Evolutionary conservation across 2,113 vertebrate genomes (phyloP).

Genomic region (Oxyruncus cristatus): DNA sequence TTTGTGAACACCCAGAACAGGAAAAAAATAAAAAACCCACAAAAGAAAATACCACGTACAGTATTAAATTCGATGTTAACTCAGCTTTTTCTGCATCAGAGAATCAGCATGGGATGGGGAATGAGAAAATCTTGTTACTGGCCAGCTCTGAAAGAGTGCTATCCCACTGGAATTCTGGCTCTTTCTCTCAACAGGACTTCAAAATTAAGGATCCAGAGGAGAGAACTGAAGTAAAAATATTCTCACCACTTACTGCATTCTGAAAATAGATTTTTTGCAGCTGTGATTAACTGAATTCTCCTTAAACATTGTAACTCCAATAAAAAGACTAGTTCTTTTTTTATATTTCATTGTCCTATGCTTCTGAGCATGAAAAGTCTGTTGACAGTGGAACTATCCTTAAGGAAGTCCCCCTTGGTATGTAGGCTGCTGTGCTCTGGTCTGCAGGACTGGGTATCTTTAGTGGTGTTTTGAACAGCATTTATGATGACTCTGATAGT

Average conservation of each 20-base stretch:
- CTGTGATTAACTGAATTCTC: not conserved
- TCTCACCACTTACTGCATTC: not conserved
- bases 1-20: constrained; percentile 65
- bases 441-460: constrained; percentile 20
- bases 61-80: not conserved
- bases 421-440: not conserved
- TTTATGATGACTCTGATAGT: constrained; percentile 64
- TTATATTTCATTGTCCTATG: not conserved
- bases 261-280: not conserved
- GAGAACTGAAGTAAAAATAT: not conserved
- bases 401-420: not conserved
- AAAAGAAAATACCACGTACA: constrained; percentile 47
- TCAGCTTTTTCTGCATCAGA: not conserved
- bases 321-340: not conserved
- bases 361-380: not conserved
- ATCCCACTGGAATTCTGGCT: not conserved
- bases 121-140: not conserved
- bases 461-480: constrained; percentile 23
- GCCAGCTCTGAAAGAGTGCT: not conserved
- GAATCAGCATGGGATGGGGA: not conserved
- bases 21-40: not conserved
- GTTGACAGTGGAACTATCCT: not conserved
- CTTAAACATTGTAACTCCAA: not conserved
- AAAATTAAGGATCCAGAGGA: not conserved
- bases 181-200: not conserved